A percentile compares a stretch with the other conserved stretches of the same genome.
Evolutionary conservation across 2,113 vertebrate species (phyloP).

Genomic region (Pandion haliaetus): DNA sequence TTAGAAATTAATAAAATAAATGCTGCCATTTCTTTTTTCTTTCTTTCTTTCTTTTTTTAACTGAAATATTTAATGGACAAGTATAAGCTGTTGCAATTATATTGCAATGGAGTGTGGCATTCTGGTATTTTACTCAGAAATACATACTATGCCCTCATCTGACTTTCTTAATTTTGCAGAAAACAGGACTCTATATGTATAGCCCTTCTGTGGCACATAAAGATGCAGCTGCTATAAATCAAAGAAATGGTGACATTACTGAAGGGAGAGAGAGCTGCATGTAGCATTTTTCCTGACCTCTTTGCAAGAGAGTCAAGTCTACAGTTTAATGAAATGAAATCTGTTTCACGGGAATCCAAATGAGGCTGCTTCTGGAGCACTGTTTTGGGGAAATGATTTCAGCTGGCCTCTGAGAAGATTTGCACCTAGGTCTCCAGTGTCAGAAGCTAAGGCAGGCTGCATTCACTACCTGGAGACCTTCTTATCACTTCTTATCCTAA

Average conservation of each 20-base stretch:
- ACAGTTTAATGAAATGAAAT: constrained; percentile 71
- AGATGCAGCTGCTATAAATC: constrained; percentile 61
- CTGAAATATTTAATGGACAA: background rate
- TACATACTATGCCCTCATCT: background rate
- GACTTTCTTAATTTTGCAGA: constrained; percentile 50
- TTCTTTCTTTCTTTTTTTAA: background rate
- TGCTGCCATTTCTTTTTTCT: accelerated
- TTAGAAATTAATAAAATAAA: background rate
- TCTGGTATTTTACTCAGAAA: constrained; percentile 39
- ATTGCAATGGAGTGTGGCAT: background rate
- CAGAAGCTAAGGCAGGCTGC: constrained; percentile 36
- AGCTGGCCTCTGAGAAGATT: constrained; percentile 59
- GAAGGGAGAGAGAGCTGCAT: background rate
- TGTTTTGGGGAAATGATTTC: constrained; percentile 59
- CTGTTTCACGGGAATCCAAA: constrained; percentile 49
- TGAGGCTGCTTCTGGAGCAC: constrained; percentile 27
- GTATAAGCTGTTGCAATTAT: background rate
- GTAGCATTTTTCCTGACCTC: constrained; percentile 58
- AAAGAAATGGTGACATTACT: constrained; percentile 50
- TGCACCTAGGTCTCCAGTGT: constrained; percentile 46
- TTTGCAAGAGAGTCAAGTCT: constrained; percentile 58
- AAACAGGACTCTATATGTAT: constrained; percentile 14
- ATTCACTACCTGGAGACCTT: constrained; percentile 27
- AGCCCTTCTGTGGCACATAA: constrained; percentile 34
- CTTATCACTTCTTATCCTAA: constrained; percentile 49